Base-by-base conservation (phyloP, 2,888 invertebrate genomes). In the Andrena dorsata region DNA sequence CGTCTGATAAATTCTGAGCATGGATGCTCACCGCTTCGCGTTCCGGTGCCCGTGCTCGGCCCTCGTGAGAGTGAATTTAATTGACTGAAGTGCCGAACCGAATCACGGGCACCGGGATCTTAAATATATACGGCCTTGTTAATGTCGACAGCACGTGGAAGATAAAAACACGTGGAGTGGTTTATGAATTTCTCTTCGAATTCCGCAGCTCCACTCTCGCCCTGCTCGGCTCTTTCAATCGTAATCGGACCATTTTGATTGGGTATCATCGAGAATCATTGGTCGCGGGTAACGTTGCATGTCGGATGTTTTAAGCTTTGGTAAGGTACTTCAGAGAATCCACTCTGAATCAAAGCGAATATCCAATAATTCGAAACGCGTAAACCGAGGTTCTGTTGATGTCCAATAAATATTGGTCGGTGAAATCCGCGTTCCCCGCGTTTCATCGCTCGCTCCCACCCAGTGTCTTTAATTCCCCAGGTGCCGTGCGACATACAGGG, bases 51-150 rank as follows among this genome's bases (percentile, higher is more conserved):
- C 73, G 76, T 53, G 70, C 53, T 47, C 70, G 71, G 47, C 73
- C 61, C 61, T 73, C 47, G 78, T 53, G 64, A 83, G 63, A 88
- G 49, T 88, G 86, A 85, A 83, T 86, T 86, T 88, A 86, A 86
- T 86, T 78, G 88, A 80, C 80, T 86, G 86, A 80, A 80, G 73
- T 83, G 76, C 71, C 73, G 80, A 86, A 77, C 35, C 85, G 61
- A 66, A 66, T 56, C 63, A 56, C 65, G 75, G 76, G 58, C 66
- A 82, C 53, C 56, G 53, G 53, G 28, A 72, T 56, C 60, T 75
- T 58, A 58, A 58, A 56, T 35, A 10, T 7, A 16, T 47, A 58
- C 53, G 28, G 53, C 32, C 58, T 74, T 16, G 66, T 68, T 72
- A 77, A 66, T 66, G 16, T 20, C 71, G 32, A 66, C 76, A 41